phyloP scores from a whole-genome alignment of 1,140 invertebrate genomes.

The Pseudomyrmex pallidus region DNA sequence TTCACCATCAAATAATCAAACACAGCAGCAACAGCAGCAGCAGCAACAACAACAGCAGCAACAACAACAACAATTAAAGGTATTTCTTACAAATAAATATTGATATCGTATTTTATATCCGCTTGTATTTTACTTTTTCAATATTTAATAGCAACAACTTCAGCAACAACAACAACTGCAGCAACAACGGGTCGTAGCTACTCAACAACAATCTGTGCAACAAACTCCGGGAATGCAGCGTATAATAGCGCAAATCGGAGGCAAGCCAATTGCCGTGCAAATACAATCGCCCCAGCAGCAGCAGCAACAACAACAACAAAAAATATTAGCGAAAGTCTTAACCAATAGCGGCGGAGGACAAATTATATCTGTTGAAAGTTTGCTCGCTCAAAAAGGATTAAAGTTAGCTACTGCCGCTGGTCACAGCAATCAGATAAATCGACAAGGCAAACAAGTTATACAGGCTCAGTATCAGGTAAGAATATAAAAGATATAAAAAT shows the following conservation, averaged over 20 bases:
- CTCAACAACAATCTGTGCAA: conserved; percentile 76
- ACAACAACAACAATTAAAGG: conserved; percentile 78
- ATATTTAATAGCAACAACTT: conserved; percentile 31
- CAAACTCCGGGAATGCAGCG: conserved; percentile 82
- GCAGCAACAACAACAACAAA: conserved; percentile 80
- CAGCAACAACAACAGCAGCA: conserved; percentile 77
- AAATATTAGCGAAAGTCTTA: conserved; percentile 87
- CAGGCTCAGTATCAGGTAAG: conserved; percentile 83
- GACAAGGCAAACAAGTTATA: conserved; percentile 83
- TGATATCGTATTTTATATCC: not conserved
- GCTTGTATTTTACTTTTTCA: not conserved
- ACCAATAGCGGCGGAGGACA: conserved; percentile 87
- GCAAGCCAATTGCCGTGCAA: conserved; percentile 83
- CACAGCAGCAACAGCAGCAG: conserved; percentile 78
- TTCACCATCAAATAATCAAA: conserved; percentile 77
- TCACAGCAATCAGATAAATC: conserved; percentile 80
- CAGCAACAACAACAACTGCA: conserved; percentile 70
- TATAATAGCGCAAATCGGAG: conserved; percentile 84
- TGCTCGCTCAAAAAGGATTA: conserved; percentile 87
- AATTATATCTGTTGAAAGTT: conserved; percentile 89
- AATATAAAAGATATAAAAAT: not conserved
- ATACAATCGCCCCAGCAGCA: conserved; percentile 83
- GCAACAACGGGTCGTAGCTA: conserved; percentile 68
- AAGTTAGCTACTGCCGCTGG: conserved; percentile 79
- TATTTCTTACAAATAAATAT: conserved; percentile 45